A percentile compares a stretch with the other conserved stretches of the same genome.
phyloP scores from a whole-genome alignment of 2,113 vertebrate species.

The Malurus melanocephalus region DNA sequence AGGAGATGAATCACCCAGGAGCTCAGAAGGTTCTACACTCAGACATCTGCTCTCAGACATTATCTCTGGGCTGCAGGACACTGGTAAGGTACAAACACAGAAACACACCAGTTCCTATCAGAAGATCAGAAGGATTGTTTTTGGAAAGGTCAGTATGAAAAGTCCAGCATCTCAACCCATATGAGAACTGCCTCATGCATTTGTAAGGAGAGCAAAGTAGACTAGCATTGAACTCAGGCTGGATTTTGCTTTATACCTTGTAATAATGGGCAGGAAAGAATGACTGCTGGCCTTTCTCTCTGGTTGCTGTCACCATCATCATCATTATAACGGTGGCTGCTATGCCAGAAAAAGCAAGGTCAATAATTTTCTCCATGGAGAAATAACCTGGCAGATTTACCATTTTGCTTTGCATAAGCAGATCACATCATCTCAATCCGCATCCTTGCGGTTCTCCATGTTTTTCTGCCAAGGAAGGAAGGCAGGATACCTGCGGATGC shows the following conservation, averaged over 20 bases:
- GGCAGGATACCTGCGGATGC: neutral
- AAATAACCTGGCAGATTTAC: slow-evolving; percentile 33
- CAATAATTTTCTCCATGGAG: slow-evolving; percentile 38
- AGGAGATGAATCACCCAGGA: slow-evolving; percentile 26
- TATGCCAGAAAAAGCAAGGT: slow-evolving; percentile 58
- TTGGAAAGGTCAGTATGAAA: neutral
- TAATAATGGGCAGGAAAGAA: slow-evolving; percentile 56
- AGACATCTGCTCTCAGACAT: neutral
- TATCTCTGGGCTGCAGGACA: neutral
- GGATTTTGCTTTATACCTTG: slow-evolving; percentile 32
- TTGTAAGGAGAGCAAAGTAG: neutral
- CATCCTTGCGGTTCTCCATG: neutral
- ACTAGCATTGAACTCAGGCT: neutral
- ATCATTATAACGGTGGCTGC: slow-evolving; percentile 3
- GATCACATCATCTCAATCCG: neutral
- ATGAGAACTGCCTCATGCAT: neutral
- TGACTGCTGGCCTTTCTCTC: slow-evolving; percentile 42
- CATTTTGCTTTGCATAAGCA: slow-evolving; percentile 19
- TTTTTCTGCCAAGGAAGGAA: neutral
- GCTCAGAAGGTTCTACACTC: neutral
- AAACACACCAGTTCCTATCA: neutral
- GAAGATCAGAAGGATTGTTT: neutral
- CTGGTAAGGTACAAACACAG: neutral
- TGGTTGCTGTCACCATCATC: slow-evolving; percentile 43
- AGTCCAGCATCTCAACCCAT: neutral